Evolutionary conservation across 2,113 vertebrate species (phyloP), one percentile per base, ranked within the genome.

Genomic region (Vulpes ferrilata): DNA sequence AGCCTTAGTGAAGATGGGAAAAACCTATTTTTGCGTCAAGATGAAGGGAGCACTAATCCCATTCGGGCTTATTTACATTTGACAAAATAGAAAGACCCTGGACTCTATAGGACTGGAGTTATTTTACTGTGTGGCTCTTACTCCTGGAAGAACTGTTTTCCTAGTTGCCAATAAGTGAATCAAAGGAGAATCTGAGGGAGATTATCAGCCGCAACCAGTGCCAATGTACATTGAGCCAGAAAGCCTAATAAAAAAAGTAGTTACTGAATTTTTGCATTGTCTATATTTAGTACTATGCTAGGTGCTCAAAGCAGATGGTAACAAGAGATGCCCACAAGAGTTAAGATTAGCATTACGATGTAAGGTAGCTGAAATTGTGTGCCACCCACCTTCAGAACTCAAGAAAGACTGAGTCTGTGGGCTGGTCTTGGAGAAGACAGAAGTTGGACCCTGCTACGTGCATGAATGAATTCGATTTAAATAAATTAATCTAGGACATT

Each of bases 261-360:
- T 90, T 78, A 64, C 0, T 85, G 55, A 92, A 67, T 94, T 92
- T 97, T 76, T 38, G 11, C 53, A 88, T 2, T 74, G 10, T 83
- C 92, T 90, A 0, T 76, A 17, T 85, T 88, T 74, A 91, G 23
- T 96, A 67, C 16, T 78, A 8, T 94, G 27, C n/a, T 95, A 20
- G 74, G 11, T 94, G 51, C 19, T 95, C 48, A 88, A 74, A 97
- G 48, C 65, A 96, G 62, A 90, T 96, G 73, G 85, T 88, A 62
- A 74, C 51, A 80, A 48, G 84, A 94, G 64, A 94, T 25, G 19
- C 69, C 43, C 51, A 51, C 60, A 84, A 92, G 25, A 83, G 38
- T 88, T 95, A 32, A 80, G 86, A 87, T 96, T 92, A 87, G 74
- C 79, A 78, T 71, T 53, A 25, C 13, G 35, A 84, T 25, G 64